A percentile compares a stretch with the other conserved stretches of the same genome.
These are phyloP conservation scores for Rhodinocichla rosea DNA, from an alignment of 2,113 vertebrate species.

Conservation along the genomic window DNA sequence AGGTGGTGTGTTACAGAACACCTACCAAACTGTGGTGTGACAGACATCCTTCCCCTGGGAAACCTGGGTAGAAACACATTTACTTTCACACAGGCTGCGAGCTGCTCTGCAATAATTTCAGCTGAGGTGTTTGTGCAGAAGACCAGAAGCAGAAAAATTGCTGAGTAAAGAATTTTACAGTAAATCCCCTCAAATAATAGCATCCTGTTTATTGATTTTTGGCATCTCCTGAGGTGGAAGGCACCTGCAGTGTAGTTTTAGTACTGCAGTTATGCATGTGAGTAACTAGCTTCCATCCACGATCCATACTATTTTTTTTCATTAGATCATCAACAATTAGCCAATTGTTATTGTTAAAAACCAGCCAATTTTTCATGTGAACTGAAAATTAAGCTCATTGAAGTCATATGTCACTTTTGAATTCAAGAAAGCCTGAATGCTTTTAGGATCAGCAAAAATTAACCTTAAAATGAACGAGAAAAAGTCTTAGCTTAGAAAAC, in stretches of 20 bases:
- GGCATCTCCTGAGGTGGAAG: neutral
- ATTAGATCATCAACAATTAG: neutral
- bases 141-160: neutral
- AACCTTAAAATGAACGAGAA: neutral
- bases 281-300: neutral
- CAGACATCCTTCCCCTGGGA: neutral
- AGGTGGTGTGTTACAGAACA: neutral
- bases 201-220: neutral
- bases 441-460: neutral
- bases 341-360: too few relatives aligned
- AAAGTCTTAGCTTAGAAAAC: neutral
- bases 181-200: rapidly evolving
- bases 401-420: neutral
- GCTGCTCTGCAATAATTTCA: neutral
- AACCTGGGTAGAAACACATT: neutral
- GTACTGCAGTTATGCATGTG: neutral
- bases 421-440: neutral
- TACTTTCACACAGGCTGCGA: neutral
- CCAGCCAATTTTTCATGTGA: neutral
- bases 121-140: neutral
- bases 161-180: neutral
- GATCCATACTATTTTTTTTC: neutral
- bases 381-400: neutral
- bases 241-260: neutral
- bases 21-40: neutral